phyloP scores from a whole-genome alignment of 2,888 invertebrate species.

The Hypolimnas misippus region DNA sequence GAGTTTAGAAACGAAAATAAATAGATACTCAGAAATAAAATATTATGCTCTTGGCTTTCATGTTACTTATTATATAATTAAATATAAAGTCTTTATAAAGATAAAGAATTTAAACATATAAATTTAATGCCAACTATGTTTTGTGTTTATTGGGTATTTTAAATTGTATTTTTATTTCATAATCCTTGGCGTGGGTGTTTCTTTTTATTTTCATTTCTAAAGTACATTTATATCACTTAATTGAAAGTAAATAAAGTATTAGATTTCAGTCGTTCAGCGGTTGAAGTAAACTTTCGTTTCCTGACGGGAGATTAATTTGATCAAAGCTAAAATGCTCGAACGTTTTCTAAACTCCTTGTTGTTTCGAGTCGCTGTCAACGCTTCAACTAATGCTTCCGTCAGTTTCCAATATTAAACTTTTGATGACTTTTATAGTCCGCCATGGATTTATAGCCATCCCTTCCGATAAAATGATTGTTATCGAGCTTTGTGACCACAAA shows the following conservation, averaged over 20 bases:
- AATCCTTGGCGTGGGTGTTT: neutral
- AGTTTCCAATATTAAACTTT: slow-evolving; percentile 77
- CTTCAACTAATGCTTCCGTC: slow-evolving; percentile 79
- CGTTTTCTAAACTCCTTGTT: slow-evolving; percentile 75
- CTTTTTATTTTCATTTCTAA: neutral
- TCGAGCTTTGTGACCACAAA: slow-evolving; percentile 10
- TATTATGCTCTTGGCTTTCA: neutral
- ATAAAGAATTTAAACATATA: neutral
- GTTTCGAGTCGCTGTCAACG: slow-evolving; percentile 77
- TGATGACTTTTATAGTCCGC: slow-evolving; percentile 70
- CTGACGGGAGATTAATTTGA: slow-evolving; percentile 76
- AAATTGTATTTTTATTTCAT: neutral
- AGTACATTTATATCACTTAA: slow-evolving; percentile 2
- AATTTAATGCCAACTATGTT: neutral
- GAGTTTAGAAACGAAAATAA: slow-evolving; percentile 3
- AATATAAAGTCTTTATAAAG: neutral
- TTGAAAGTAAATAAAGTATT: slow-evolving; percentile 41
- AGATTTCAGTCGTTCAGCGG: slow-evolving; percentile 49
- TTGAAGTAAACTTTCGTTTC: slow-evolving; percentile 56
- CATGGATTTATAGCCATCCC: slow-evolving; percentile 58
- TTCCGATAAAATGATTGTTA: slow-evolving; percentile 24
- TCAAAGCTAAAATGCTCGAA: slow-evolving; percentile 74
- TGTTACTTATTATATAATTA: slow-evolving; percentile 6
- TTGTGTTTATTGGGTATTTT: neutral
- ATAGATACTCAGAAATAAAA: neutral